These are phyloP conservation scores for Melipona beecheii DNA, from an alignment of 2,888 invertebrate genomes.

Conservation along the genomic window DNA sequence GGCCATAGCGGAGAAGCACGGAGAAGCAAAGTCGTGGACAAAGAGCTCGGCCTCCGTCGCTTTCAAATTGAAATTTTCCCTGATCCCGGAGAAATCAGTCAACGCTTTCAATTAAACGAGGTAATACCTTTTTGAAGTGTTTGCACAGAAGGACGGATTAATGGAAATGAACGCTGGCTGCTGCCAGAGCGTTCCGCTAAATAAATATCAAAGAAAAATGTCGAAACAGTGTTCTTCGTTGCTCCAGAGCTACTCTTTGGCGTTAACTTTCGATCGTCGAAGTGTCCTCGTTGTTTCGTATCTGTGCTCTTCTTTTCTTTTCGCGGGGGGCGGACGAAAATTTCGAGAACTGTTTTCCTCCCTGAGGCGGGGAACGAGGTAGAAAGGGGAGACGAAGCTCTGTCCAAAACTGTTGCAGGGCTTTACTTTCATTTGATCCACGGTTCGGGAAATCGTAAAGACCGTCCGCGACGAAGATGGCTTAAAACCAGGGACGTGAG, in stretches of 20 bases:
- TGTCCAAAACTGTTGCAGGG: conserved; percentile 65
- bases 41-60: conserved; percentile 33
- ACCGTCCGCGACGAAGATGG: conserved; percentile 63
- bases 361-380: background rate
- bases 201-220: conserved; percentile 44
- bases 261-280: conserved; percentile 13
- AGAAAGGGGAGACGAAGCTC: conserved; percentile 33
- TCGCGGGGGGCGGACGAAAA: background rate
- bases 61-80: conserved; percentile 58
- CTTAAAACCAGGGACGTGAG: conserved; percentile 71
- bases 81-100: conserved; percentile 24
- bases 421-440: conserved; percentile 69
- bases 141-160: conserved; percentile 34
- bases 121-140: conserved; percentile 36
- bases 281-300: background rate
- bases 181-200: background rate
- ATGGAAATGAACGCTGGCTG: conserved; percentile 4
- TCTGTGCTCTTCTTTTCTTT: background rate
- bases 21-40: conserved; percentile 41
- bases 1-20: conserved; percentile 40
- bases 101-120: conserved; percentile 49
- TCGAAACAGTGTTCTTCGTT: conserved; percentile 19
- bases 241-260: background rate
- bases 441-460: conserved; percentile 69
- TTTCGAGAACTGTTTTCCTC: conserved; percentile 19